Evolutionary conservation across 2,888 invertebrate species (phyloP).

Genomic region (Thymelicus sylvestris): DNA sequence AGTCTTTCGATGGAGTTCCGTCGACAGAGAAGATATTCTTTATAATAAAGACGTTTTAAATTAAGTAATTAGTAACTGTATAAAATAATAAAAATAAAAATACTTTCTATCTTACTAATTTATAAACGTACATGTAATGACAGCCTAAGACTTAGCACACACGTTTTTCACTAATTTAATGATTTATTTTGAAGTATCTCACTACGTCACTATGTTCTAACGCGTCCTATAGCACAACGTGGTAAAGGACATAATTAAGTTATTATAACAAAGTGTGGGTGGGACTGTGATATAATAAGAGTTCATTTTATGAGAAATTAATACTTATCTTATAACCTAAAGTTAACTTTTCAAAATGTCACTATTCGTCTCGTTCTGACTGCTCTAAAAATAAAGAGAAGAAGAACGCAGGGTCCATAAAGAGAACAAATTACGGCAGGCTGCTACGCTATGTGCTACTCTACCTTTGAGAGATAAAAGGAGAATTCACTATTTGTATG

Average conservation of each 20-base stretch:
- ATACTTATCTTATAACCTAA: constrained; percentile 24
- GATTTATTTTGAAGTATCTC: constrained; percentile 16
- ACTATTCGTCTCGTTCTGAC: constrained; percentile 36
- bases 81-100: constrained; percentile 20
- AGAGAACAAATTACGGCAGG: neutral
- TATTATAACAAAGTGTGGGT: constrained; percentile 9
- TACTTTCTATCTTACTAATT: constrained; percentile 16
- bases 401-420: constrained; percentile 36
- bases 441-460: neutral
- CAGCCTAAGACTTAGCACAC: constrained; percentile 42
- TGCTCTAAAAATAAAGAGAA: constrained; percentile 41
- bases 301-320: constrained; percentile 17
- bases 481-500: neutral
- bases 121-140: constrained; percentile 29
- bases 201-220: constrained; percentile 12
- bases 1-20: neutral
- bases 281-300: constrained; percentile 10
- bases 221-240: neutral
- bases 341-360: constrained; percentile 21
- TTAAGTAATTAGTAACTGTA: neutral
- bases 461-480: neutral
- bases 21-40: neutral
- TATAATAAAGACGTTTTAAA: no score
- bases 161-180: constrained; percentile 34
- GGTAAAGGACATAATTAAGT: neutral